Evolutionary conservation across 2,888 invertebrate species (phyloP).

Genomic region (Spilarctia lutea): DNA sequence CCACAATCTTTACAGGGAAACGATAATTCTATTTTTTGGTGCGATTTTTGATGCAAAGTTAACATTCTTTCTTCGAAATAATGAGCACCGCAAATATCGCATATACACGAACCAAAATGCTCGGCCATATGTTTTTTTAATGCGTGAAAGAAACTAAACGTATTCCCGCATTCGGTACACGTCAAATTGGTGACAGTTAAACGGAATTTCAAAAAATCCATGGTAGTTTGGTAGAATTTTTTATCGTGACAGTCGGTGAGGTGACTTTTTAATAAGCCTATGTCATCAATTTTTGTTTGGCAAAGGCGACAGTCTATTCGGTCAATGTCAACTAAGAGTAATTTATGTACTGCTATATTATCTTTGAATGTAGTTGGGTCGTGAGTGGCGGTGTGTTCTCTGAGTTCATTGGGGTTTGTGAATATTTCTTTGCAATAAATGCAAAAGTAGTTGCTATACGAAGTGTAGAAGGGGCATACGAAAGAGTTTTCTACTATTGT

Average conservation of each 20-base stretch:
- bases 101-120: slow-evolving; percentile 77
- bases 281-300: slow-evolving; percentile 56
- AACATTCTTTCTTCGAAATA: slow-evolving; percentile 82
- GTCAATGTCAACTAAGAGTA: slow-evolving; percentile 67
- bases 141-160: slow-evolving; percentile 73
- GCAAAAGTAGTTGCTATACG: slow-evolving; percentile 73
- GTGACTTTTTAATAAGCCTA: slow-evolving; percentile 68
- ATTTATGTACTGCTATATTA: slow-evolving; percentile 61
- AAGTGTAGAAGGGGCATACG: slow-evolving; percentile 74
- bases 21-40: slow-evolving; percentile 72
- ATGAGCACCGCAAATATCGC: slow-evolving; percentile 78
- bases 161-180: slow-evolving; percentile 65
- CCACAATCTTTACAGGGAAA: slow-evolving; percentile 83
- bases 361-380: slow-evolving; percentile 67
- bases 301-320: slow-evolving; percentile 76
- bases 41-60: slow-evolving; percentile 72
- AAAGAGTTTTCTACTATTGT: slow-evolving; percentile 72
- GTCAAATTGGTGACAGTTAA: slow-evolving; percentile 63
- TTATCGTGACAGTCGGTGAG: slow-evolving; percentile 62
- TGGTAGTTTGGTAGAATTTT: slow-evolving; percentile 54
- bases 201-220: slow-evolving; percentile 72
- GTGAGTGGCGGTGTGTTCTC: slow-evolving; percentile 71
- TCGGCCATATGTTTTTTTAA: slow-evolving; percentile 78
- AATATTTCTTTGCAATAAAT: slow-evolving; percentile 73
- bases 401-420: slow-evolving; percentile 68